These are phyloP conservation scores for Epicampocera succincta DNA, from an alignment of 2,888 invertebrate genomes.

Conservation along the genomic window DNA sequence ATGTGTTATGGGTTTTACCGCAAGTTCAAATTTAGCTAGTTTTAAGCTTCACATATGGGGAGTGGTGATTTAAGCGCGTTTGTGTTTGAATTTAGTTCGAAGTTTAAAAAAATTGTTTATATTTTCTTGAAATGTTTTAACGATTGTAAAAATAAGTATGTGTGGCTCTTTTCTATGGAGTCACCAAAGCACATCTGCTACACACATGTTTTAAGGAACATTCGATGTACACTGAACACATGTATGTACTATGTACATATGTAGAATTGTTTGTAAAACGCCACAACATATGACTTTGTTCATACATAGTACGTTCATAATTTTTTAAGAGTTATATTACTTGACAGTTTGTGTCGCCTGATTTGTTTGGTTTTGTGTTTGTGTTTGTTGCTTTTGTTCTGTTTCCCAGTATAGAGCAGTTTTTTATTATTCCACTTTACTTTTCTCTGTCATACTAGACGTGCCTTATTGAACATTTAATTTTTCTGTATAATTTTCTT, in stretches of 20 bases:
- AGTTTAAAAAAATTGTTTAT: constrained; percentile 10
- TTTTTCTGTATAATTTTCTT: constrained; percentile 33
- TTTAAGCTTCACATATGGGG: constrained; percentile 29
- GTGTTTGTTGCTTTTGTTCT: background rate
- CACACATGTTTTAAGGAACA: constrained; percentile 55
- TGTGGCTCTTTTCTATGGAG: constrained; percentile 23
- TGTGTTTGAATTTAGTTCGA: constrained; percentile 42
- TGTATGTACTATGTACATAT: background rate
- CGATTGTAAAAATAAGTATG: constrained; percentile 10
- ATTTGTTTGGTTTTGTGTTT: constrained; percentile 40
- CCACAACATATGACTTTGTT: too few relatives aligned
- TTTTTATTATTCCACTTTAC: constrained; percentile 19
- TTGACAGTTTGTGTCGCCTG: constrained; percentile 45
- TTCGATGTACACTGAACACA: background rate
- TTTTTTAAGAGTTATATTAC: constrained; percentile 42
- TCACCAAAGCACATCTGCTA: constrained; percentile 67
- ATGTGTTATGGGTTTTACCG: constrained; percentile 23
- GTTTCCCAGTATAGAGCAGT: constrained; percentile 14
- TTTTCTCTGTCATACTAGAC: constrained; percentile 46
- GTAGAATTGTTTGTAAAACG: too few relatives aligned
- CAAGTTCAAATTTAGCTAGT: constrained; percentile 26
- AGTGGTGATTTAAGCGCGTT: constrained; percentile 53
- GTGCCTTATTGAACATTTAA: constrained; percentile 54
- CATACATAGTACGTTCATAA: too few relatives aligned
- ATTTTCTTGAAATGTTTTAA: constrained; percentile 22